These are phyloP conservation scores for Miichthys miiuy DNA, from an alignment of 2,797 vertebrate genomes.

Conservation along the genomic window DNA sequence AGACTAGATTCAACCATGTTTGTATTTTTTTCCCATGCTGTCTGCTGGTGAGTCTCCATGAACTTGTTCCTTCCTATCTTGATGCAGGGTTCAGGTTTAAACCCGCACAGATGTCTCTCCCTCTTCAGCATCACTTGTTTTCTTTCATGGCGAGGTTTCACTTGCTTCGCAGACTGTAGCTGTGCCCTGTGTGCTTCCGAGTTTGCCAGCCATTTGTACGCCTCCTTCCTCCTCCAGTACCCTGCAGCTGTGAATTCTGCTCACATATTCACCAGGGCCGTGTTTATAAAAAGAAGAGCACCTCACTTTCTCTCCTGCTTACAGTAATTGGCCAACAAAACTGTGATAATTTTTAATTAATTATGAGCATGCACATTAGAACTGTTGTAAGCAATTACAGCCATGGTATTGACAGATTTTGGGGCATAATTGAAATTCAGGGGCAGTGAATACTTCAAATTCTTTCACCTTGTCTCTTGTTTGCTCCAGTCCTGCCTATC, in stretches of 20 bases:
- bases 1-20: neutral
- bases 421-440: slow-evolving; percentile 85
- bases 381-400: slow-evolving; percentile 87
- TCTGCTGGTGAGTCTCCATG: slow-evolving; percentile 13
- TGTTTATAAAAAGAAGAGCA: slow-evolving; percentile 58
- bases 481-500: slow-evolving; percentile 42
- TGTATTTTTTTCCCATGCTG: neutral
- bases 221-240: slow-evolving; percentile 62
- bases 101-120: slow-evolving; percentile 4
- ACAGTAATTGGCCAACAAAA: slow-evolving; percentile 89
- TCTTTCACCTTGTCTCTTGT: slow-evolving; percentile 63
- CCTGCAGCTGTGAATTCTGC: slow-evolving; percentile 69
- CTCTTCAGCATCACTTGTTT: slow-evolving; percentile 42
- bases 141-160: slow-evolving; percentile 40
- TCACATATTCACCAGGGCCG: slow-evolving; percentile 53
- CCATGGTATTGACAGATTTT: slow-evolving; percentile 83
- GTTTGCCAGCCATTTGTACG: slow-evolving; percentile 66
- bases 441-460: slow-evolving; percentile 48
- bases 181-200: slow-evolving; percentile 50
- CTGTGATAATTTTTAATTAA: slow-evolving; percentile 90
- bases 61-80: neutral
- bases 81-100: slow-evolving; percentile 40
- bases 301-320: slow-evolving; percentile 48
- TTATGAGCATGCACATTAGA: slow-evolving; percentile 89
- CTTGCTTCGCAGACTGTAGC: slow-evolving; percentile 50